phyloP scores from a whole-genome alignment of 1,140 invertebrate genomes.

The Procambarus virginalis region DNA sequence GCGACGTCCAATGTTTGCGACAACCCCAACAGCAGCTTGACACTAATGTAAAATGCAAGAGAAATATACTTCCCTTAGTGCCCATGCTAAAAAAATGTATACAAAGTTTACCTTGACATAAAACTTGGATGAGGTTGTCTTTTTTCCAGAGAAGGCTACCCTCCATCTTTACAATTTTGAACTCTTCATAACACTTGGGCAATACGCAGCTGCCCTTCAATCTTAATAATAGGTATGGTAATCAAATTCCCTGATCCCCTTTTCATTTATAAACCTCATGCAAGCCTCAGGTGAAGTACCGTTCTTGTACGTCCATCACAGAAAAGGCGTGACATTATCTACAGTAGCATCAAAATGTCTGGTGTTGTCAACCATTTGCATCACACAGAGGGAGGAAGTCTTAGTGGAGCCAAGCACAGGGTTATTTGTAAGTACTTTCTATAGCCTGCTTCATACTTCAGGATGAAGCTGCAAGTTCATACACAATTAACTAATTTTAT shows the following conservation, averaged over 20 bases:
- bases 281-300: not conserved
- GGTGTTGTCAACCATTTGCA: conserved; percentile 8
- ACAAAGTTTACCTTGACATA: not conserved
- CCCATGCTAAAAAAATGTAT: not conserved
- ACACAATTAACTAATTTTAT: not conserved
- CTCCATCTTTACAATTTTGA: not conserved
- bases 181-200: not conserved
- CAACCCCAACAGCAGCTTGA: conserved; percentile 7
- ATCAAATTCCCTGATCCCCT: not conserved
- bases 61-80: not conserved
- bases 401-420: conserved; percentile 25
- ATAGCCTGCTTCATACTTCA: conserved; percentile 20
- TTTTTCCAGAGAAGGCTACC: not conserved
- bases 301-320: not conserved
- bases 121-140: not conserved
- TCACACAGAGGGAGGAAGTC: conserved; percentile 14
- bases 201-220: not conserved
- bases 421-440: conserved; percentile 30
- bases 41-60: not conserved
- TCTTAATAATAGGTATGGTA: not conserved
- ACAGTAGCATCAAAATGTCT: conserved; percentile 29
- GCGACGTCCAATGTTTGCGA: not conserved
- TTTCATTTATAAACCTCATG: not conserved
- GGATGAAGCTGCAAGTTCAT: conserved; percentile 33
- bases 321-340: conserved; percentile 13